A percentile compares a stretch with the other conserved stretches of the same genome.
phyloP scores from a whole-genome alignment of 2,888 invertebrate species.

The Pristionchus mayeri region DNA sequence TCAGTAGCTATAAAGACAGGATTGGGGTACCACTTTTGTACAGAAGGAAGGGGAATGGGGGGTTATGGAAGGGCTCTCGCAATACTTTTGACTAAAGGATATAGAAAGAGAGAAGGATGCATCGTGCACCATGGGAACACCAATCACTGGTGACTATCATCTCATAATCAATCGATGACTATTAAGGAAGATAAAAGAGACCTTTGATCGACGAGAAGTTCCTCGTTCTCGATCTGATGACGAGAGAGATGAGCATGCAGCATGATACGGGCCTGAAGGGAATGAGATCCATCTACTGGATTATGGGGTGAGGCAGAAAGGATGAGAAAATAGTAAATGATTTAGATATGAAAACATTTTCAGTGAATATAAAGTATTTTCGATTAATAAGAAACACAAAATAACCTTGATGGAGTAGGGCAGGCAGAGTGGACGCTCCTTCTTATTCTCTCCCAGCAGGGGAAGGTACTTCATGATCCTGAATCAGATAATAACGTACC shows the following conservation, averaged over 20 bases:
- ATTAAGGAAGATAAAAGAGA: background rate
- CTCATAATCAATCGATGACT: no score
- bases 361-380: background rate
- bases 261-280: constrained; percentile 86
- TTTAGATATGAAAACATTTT: background rate
- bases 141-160: background rate
- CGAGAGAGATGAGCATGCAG: constrained; percentile 96
- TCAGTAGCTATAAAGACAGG: no score
- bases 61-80: no score
- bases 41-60: no score
- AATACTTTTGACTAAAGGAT: no score
- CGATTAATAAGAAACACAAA: background rate
- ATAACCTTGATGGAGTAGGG: constrained; percentile 65
- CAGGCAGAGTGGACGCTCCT: constrained; percentile 92
- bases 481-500: background rate
- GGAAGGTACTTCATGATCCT: constrained; percentile 88
- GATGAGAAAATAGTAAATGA: background rate
- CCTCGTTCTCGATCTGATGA: constrained; percentile 79
- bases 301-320: background rate
- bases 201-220: constrained; percentile 71
- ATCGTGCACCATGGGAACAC: background rate
- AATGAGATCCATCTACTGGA: constrained; percentile 80
- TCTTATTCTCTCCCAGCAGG: constrained; percentile 92
- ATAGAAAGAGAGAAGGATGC: no score
- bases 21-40: no score